Percentiles rank a stretch among this genome's conserved stretches.
Evolutionary conservation across 2,797 vertebrate genomes (phyloP).

Genomic region (Halcyon badia): DNA sequence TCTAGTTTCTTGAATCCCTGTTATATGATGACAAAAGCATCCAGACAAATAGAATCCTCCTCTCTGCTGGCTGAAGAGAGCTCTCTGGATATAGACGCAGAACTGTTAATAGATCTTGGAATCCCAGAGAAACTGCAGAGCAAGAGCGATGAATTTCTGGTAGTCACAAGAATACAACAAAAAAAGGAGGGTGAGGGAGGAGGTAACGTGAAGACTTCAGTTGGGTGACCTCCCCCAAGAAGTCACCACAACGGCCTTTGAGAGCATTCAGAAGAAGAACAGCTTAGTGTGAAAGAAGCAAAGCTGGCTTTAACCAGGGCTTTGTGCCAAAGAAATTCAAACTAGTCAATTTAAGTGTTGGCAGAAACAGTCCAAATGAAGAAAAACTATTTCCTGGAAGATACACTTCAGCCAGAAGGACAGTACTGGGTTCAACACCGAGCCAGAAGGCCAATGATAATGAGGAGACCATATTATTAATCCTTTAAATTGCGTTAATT

Average conservation of each 20-base stretch:
- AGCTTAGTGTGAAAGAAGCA: background rate
- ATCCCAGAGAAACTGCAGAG: background rate
- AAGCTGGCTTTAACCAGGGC: background rate
- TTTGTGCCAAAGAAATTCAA: constrained; percentile 24
- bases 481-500: background rate
- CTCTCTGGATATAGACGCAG: background rate
- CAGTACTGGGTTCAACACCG: background rate
- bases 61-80: background rate
- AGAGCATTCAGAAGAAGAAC: background rate
- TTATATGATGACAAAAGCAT: background rate
- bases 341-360: background rate
- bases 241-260: background rate
- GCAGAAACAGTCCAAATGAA: constrained; percentile 4
- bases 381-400: constrained; percentile 16
- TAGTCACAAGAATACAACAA: background rate
- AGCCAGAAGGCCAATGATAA: background rate
- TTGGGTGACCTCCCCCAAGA: background rate
- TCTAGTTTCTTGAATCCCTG: background rate
- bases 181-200: background rate
- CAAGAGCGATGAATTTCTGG: background rate
- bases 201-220: background rate
- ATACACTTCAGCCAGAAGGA: background rate
- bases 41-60: background rate
- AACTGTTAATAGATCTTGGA: background rate
- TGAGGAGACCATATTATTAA: background rate